Base-by-base conservation (phyloP, 2,888 invertebrate genomes). In the Nudaria mundana region DNA sequence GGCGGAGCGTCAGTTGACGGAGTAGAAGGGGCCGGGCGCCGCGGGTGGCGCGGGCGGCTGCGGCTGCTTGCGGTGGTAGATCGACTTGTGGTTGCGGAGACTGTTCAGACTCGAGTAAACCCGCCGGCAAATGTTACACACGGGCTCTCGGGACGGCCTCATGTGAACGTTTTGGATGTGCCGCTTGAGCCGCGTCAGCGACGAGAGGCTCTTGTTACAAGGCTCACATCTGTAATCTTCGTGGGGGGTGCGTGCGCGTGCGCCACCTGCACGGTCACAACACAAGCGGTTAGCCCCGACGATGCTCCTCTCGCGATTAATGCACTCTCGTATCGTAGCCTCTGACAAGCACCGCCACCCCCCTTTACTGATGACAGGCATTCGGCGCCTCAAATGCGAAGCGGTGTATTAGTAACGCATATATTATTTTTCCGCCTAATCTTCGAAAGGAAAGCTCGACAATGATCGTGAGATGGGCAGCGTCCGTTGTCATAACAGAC, bases 111-210 rank as follows among this genome's bases (percentile, higher is more conserved):
- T 96, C 91, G 95, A 95, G 91, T 96, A 96, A 67, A 95, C 95
- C 79, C 96, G 94, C 87, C 95, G 95, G 91, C 96, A 96, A 81
- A 96, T 95, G 91, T 95, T 95, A 92, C 96, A 96, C 80, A 95
- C 95, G 62, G 95, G 95, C 90, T 95, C 95, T 90, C 95, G 93
- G 81, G 95, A 94, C 71, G 95, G 95, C 74, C 95, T 92, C 93
- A 95, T 95, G 91, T 96, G 96, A 72, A 95, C 95, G 90, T 96
- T 95, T 91, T 95, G 95, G 90, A 95, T 95, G 91, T 96, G 96
- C 74, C 95, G 93, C 92, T 95, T 95, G 90, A 95, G 93, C 79
- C 95, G 92, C 74, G 95, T 95, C 84, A 95, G 90, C 70, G 95
- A 95, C 76, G 95, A 95, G 78, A 95, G 91, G 89, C 94, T 95